Evolutionary conservation across 2,888 invertebrate genomes (phyloP), one percentile per base, ranked within the genome.

Genomic region (Drosophila antonietae): DNA sequence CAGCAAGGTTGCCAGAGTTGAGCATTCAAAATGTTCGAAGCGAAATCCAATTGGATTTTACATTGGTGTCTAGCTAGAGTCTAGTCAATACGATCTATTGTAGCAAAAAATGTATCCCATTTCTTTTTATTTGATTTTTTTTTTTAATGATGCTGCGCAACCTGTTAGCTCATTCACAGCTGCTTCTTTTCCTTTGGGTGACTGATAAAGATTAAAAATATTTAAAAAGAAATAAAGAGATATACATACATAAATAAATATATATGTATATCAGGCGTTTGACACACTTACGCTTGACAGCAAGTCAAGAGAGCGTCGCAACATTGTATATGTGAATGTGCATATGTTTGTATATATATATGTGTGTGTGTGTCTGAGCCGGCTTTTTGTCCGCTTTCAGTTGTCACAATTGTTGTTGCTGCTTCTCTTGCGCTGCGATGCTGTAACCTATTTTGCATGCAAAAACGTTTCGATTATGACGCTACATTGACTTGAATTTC

Each of bases 361-460:
- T 66, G 31, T 53, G n/a, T 35, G 31, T 52, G 52, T 51, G 18
- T 47, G 37, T 69, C 47, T 61, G 10, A 76, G 73, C 73, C 76
- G 72, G 73, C 78, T 66, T 70, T 75, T 62, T 57, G 33, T 31
- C 28, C 14, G 31, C 62, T 46, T 65, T 71, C 71, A 72, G 62
- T 51, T 75, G 73, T 52, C 39, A 39, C 53, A 41, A 62, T 18
- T 46, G 44, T 5, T 23, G 44, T 0, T 20, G 44, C 14, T 20
- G 46, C 23, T 44, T 0, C 44, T 20, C 12, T 12, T 44, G 12
- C 33, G 53, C 12, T 65, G 73, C 59, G 87, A 88, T 89, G 88
- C 88, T 84, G 90, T 88, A 90, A 88, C 90, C 88, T 87, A 90
- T 90, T 88, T 88, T 81, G 79, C 81, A 82, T 87, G 84, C 68